A percentile compares a stretch with the other conserved stretches of the same genome.
These are phyloP conservation scores for Megaptera novaeangliae DNA, from an alignment of 2,113 vertebrate species.

Conservation along the genomic window DNA sequence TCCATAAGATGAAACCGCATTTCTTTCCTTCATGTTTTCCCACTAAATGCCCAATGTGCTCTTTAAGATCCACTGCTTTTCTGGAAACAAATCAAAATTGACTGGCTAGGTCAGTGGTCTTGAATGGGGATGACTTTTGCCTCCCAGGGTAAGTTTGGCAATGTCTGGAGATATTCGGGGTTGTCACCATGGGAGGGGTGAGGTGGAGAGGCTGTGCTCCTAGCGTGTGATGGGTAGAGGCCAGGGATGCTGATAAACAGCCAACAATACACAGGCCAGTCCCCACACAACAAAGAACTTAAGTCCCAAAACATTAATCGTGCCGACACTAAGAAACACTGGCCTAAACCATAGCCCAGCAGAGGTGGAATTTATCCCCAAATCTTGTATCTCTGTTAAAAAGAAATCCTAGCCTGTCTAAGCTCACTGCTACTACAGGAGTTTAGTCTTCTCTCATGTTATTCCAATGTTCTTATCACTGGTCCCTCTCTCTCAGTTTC, in stretches of 20 bases:
- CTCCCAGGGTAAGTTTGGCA: neutral
- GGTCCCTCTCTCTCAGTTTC: neutral
- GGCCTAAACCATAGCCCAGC: neutral
- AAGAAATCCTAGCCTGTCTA: neutral
- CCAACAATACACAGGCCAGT: neutral
- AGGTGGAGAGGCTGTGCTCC: neutral
- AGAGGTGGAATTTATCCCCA: neutral
- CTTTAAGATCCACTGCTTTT: constrained; percentile 9
- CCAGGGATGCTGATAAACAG: neutral
- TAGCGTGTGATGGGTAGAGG: neutral
- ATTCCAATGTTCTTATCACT: neutral
- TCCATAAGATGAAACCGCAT: neutral
- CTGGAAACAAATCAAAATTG: constrained; percentile 19
- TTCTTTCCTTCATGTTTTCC: neutral
- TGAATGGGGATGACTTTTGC: neutral
- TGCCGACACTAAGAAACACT: neutral
- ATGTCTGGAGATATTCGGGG: neutral
- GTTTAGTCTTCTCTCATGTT: neutral
- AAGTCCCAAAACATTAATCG: neutral
- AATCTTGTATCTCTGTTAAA: neutral
- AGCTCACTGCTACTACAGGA: neutral
- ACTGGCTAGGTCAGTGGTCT: neutral
- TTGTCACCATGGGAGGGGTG: neutral
- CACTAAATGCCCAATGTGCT: neutral
- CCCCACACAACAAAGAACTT: neutral